These are phyloP conservation scores for Apamea crenata DNA, from an alignment of 2,888 invertebrate species.

Conservation along the genomic window DNA sequence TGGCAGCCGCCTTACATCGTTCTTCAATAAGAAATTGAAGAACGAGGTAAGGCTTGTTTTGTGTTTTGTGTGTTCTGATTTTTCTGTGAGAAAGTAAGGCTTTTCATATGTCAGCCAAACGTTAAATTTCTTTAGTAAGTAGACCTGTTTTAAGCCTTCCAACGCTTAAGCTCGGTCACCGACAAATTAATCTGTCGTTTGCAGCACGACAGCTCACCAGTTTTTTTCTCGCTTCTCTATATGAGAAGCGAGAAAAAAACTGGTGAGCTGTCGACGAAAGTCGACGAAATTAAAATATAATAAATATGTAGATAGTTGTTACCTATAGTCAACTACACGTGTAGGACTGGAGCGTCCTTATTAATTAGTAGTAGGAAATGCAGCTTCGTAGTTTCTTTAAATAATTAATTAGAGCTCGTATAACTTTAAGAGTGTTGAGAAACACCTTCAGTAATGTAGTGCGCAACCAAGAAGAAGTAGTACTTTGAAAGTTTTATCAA, in stretches of 20 bases:
- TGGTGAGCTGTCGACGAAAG: too few relatives aligned
- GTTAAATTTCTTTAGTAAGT: slow-evolving; percentile 14
- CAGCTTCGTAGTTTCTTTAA: neutral
- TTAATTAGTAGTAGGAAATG: neutral
- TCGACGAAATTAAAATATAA: slow-evolving; percentile 25
- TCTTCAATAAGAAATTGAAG: too few relatives aligned
- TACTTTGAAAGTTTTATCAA: neutral
- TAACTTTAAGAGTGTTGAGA: neutral
- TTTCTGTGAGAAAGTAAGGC: neutral
- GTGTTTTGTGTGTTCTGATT: neutral
- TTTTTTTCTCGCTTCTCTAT: slow-evolving; percentile 21
- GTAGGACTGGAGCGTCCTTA: neutral
- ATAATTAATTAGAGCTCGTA: neutral
- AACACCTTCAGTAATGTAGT: neutral
- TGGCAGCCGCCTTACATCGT: neutral
- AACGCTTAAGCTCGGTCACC: slow-evolving; percentile 37
- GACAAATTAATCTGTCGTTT: slow-evolving; percentile 60
- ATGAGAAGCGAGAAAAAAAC: too few relatives aligned
- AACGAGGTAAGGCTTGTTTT: too few relatives aligned
- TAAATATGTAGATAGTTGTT: neutral
- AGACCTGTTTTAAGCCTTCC: slow-evolving; percentile 25
- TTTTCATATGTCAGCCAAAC: slow-evolving; percentile 23
- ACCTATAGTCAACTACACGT: neutral
- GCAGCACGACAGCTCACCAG: slow-evolving; percentile 38
- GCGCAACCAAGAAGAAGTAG: neutral